phyloP scores from a whole-genome alignment of 2,113 vertebrate genomes.

The Malurus alboscapulatus region DNA sequence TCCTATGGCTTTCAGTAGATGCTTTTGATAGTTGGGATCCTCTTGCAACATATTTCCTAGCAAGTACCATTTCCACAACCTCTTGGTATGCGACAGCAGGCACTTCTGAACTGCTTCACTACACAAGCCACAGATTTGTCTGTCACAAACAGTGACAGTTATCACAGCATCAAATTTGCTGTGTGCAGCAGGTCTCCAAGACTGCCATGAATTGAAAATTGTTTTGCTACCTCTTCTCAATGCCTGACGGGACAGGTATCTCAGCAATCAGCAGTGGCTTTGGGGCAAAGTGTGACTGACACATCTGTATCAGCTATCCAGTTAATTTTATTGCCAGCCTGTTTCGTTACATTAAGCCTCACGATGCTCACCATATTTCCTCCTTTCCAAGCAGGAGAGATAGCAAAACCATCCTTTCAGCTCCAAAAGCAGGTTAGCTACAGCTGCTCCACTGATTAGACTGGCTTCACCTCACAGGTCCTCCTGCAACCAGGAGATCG shows the following conservation, averaged over 20 bases:
- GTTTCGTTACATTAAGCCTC: background rate
- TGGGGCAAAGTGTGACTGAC: slow-evolving; percentile 49
- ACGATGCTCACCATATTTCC: background rate
- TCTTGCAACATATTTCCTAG: background rate
- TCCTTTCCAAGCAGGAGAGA: background rate
- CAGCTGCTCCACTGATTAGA: background rate
- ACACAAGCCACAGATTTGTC: slow-evolving; percentile 58
- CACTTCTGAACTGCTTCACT: slow-evolving; percentile 50
- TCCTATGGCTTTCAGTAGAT: background rate
- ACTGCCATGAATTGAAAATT: slow-evolving; percentile 51
- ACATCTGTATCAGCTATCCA: slow-evolving; percentile 22
- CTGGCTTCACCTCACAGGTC: background rate
- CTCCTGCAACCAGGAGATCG: background rate
- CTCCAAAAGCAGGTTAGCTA: background rate
- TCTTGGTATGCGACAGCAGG: slow-evolving; percentile 58
- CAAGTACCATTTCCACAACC: slow-evolving; percentile 15
- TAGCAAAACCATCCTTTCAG: background rate
- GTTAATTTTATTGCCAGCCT: slow-evolving; percentile 41
- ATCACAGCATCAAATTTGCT: slow-evolving; percentile 57
- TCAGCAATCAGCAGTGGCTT: slow-evolving; percentile 50
- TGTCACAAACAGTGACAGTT: slow-evolving; percentile 56
- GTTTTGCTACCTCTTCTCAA: slow-evolving; percentile 48
- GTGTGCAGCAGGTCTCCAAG: slow-evolving; percentile 55
- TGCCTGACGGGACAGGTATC: slow-evolving; percentile 43
- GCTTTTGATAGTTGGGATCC: background rate